Evolutionary conservation across 2,888 invertebrate genomes (phyloP).

Genomic region (Polydrusus tereticollis): DNA sequence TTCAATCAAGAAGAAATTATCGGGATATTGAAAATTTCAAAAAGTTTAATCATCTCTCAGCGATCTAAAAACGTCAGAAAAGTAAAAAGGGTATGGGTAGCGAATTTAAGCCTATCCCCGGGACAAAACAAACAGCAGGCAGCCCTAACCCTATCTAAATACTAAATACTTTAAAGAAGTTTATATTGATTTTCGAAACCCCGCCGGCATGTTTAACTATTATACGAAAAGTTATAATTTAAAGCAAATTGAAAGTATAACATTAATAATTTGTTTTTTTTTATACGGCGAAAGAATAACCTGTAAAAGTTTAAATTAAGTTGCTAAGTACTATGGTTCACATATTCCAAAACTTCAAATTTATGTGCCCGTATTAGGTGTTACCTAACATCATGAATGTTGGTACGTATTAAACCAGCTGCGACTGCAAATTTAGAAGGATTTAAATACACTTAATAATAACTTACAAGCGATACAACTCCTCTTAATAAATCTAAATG

Average conservation of each 20-base stretch:
- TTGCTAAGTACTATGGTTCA: no score
- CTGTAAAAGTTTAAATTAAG: no score
- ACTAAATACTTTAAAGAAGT: slow-evolving; percentile 35
- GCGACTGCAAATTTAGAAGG: no score
- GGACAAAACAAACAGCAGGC: slow-evolving; percentile 18
- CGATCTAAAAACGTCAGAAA: slow-evolving; percentile 21
- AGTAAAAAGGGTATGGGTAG: slow-evolving; percentile 27
- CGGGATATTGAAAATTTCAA: not conserved
- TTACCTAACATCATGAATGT: no score
- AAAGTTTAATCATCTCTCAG: slow-evolving; percentile 26
- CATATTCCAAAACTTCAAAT: no score
- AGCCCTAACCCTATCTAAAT: slow-evolving; percentile 19
- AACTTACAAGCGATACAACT: no score
- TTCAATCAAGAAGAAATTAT: not conserved
- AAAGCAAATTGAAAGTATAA: not conserved
- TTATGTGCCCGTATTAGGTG: no score
- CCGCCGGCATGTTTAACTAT: slow-evolving; percentile 8
- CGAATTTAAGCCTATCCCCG: slow-evolving; percentile 23
- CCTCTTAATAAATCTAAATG: no score
- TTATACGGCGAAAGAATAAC: no score
- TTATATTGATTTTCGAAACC: slow-evolving; percentile 20
- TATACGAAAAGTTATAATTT: slow-evolving; percentile 11
- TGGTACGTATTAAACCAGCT: no score
- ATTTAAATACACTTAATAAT: no score
- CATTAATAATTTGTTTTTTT: no score